Percentiles rank a stretch among this genome's conserved stretches.
Evolutionary conservation across 2,113 vertebrate species (phyloP).

Genomic region (Boleophthalmus pectinirostris): DNA sequence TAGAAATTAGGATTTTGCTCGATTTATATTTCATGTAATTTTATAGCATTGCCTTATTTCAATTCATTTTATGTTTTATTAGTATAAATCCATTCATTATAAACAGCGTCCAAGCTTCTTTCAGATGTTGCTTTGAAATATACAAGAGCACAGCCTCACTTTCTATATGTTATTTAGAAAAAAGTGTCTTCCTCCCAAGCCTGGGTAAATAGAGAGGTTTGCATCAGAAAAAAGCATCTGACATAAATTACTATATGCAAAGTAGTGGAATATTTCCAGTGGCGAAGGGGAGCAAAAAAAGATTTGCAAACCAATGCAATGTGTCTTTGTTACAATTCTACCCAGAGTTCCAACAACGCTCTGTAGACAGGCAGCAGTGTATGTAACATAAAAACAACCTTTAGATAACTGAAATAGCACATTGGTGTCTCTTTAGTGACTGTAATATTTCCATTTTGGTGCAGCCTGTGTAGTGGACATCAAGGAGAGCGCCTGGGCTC

Average conservation of each 20-base stretch:
- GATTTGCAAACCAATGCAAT: constrained; percentile 1
- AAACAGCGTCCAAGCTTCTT: neutral
- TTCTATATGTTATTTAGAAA: neutral
- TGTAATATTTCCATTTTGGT: constrained; percentile 32
- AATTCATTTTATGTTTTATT: neutral
- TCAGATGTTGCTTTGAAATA: neutral
- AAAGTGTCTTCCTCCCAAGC: neutral
- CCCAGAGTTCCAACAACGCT: neutral
- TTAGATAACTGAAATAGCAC: constrained; percentile 26
- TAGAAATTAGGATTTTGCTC: neutral
- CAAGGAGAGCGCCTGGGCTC: constrained; percentile 44
- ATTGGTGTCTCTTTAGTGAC: constrained; percentile 17
- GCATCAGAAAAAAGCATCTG: neutral
- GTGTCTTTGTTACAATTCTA: neutral
- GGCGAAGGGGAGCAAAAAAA: neutral
- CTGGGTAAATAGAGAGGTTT: neutral
- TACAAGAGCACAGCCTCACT: neutral
- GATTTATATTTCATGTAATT: neutral
- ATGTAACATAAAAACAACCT: constrained; percentile 7
- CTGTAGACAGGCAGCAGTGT: constrained; percentile 7
- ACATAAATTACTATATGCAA: constrained; percentile 2
- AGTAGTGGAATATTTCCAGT: neutral
- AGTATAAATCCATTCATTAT: neutral
- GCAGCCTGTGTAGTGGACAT: constrained; percentile 45
- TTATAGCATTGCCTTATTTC: neutral